A percentile compares a stretch with the other conserved stretches of the same genome.
Evolutionary conservation across 35 echinoderm and acorn worm genomes (phyloP).

Genomic region (Nesometra sesokonis): DNA sequence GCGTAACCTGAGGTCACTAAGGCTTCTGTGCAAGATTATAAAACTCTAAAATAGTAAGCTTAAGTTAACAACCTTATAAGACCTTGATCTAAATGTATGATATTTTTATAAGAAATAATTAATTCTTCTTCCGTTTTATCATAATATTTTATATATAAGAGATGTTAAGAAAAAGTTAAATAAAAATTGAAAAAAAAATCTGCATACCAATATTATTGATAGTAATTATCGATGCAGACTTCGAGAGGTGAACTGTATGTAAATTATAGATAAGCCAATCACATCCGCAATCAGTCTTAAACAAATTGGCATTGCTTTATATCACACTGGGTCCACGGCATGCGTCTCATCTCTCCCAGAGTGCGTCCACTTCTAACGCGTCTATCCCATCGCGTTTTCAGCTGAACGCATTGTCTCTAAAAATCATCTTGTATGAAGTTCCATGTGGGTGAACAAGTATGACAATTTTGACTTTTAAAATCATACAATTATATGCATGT

Average conservation of each 20-base stretch:
- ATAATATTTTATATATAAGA: too few species aligned
- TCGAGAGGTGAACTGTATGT: neutral
- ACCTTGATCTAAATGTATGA: neutral
- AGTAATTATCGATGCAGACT: neutral
- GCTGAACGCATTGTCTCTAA: neutral
- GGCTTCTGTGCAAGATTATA: neutral
- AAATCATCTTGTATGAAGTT: neutral
- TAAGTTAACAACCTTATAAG: neutral
- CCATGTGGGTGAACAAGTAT: neutral
- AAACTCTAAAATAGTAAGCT: neutral
- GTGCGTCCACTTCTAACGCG: neutral
- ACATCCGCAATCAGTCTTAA: neutral
- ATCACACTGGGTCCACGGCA: neutral
- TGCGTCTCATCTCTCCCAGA: neutral
- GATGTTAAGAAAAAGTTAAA: too few species aligned
- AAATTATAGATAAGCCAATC: neutral
- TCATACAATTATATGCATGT: neutral
- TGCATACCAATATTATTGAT: neutral
- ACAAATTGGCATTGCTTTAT: neutral
- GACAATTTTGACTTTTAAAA: neutral
- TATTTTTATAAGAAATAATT: neutral
- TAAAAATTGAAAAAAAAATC: too few species aligned
- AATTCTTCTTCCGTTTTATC: too few species aligned
- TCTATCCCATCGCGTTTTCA: neutral
- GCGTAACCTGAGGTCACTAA: neutral